Percentiles rank a stretch among this genome's conserved stretches.
phyloP scores from a whole-genome alignment of 2,797 vertebrate species.

The Smutsia gigantea region DNA sequence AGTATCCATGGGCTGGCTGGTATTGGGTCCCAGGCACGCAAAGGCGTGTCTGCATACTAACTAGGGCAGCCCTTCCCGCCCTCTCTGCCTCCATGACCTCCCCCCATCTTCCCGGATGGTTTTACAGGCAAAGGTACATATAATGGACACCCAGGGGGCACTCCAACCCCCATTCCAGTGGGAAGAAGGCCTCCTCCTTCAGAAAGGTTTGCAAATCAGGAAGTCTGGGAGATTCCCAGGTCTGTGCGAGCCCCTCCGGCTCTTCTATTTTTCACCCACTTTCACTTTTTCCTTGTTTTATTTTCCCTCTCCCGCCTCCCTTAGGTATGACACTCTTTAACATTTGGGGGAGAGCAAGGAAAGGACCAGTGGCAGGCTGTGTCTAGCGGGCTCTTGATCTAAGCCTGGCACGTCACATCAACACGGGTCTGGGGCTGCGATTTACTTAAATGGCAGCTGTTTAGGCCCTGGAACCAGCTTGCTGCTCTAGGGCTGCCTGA shows the following conservation, averaged over 20 bases:
- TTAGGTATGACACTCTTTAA: conserved; percentile 83
- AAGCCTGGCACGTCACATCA: neutral
- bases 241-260: conserved; percentile 81
- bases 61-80: conserved; percentile 78
- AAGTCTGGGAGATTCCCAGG: conserved; percentile 83
- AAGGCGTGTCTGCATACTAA: conserved; percentile 82
- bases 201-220: conserved; percentile 86
- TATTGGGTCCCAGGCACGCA: conserved; percentile 74
- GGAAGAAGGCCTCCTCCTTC: conserved; percentile 84
- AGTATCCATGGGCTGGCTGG: conserved; percentile 72
- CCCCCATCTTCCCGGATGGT: conserved; percentile 80
- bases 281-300: conserved; percentile 73
- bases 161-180: conserved; percentile 73
- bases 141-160: conserved; percentile 83
- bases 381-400: conserved; percentile 71
- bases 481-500: conserved; percentile 49
- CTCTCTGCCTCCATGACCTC: neutral
- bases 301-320: conserved; percentile 51
- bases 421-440: conserved; percentile 26
- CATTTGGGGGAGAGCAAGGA: conserved; percentile 26
- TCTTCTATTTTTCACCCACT: conserved; percentile 81
- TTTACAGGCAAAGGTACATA: conserved; percentile 84
- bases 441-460: conserved; percentile 58
- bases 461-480: conserved; percentile 50
- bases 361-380: conserved; percentile 61